These are phyloP conservation scores for Onychorhynchus coronatus DNA, from an alignment of 2,113 vertebrate species.

Conservation along the genomic window DNA sequence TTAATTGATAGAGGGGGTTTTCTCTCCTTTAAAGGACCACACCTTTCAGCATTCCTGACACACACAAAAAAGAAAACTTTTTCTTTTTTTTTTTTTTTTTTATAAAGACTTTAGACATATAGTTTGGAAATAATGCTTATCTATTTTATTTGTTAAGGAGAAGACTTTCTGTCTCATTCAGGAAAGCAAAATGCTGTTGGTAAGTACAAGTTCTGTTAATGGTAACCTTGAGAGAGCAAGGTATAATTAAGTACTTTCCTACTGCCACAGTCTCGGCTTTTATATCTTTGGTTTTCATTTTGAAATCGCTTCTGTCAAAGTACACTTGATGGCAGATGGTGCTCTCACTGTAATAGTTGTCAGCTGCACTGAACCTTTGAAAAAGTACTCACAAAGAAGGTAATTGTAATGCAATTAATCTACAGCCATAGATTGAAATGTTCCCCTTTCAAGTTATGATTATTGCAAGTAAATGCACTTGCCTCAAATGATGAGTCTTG, in stretches of 20 bases:
- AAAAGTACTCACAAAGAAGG: background rate
- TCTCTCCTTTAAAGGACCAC: background rate
- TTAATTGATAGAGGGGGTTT: background rate
- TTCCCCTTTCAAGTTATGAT: background rate
- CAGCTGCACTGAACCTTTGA: background rate
- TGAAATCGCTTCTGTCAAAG: background rate
- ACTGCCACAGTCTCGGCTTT: background rate
- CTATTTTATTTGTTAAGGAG: slow-evolving; percentile 73
- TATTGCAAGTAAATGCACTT: background rate
- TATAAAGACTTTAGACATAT: background rate
- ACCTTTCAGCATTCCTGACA: background rate
- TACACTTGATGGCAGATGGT: background rate
- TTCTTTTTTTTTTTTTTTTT: background rate
- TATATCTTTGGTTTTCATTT: background rate
- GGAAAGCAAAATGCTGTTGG: slow-evolving; percentile 84
- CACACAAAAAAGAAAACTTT: too few species aligned
- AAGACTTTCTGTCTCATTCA: slow-evolving; percentile 79
- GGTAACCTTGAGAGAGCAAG: background rate
- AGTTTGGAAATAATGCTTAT: slow-evolving; percentile 16
- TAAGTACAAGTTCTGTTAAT: slow-evolving; percentile 70
- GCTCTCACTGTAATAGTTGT: background rate
- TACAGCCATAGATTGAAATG: background rate
- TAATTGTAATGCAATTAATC: background rate
- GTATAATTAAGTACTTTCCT: background rate
- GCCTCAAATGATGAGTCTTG: background rate